These are phyloP conservation scores for Xylota segnis DNA, from an alignment of 2,888 invertebrate genomes.

Conservation along the genomic window DNA sequence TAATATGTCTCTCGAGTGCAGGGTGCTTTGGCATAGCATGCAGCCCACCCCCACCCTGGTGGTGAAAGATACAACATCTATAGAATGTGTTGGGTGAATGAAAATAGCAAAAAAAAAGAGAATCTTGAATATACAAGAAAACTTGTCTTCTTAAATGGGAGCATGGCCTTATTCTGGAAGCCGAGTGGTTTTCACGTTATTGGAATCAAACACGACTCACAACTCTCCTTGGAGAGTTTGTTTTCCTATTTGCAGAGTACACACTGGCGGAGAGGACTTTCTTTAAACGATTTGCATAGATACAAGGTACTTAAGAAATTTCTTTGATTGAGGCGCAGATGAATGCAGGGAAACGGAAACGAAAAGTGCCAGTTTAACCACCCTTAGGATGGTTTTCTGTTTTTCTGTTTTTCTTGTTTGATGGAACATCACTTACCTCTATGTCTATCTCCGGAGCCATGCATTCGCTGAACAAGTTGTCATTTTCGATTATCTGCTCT, in stretches of 20 bases:
- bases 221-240: neutral
- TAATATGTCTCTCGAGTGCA: no score
- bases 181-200: conserved; percentile 36
- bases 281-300: conserved; percentile 51
- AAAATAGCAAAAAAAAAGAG: no score
- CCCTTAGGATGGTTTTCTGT: no score
- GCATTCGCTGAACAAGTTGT: conserved; percentile 86
- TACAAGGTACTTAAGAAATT: conserved; percentile 41
- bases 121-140: no score
- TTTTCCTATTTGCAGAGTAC: conserved; percentile 29
- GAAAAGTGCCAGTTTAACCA: conserved; percentile 18
- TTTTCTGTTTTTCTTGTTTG: no score
- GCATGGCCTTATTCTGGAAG: conserved; percentile 43
- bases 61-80: no score
- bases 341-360: conserved; percentile 13
- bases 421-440: conserved; percentile 85
- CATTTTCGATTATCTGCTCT: conserved; percentile 82
- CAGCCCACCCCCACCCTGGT: no score
- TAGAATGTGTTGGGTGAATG: no score
- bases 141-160: conserved; percentile 13
- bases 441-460: conserved; percentile 86
- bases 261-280: conserved; percentile 6
- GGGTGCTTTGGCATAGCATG: no score
- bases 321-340: conserved; percentile 12
- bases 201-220: conserved; percentile 17